Evolutionary conservation across 2,888 invertebrate genomes (phyloP), one percentile per base, ranked within the genome.

Genomic region (Polydrusus tereticollis): DNA sequence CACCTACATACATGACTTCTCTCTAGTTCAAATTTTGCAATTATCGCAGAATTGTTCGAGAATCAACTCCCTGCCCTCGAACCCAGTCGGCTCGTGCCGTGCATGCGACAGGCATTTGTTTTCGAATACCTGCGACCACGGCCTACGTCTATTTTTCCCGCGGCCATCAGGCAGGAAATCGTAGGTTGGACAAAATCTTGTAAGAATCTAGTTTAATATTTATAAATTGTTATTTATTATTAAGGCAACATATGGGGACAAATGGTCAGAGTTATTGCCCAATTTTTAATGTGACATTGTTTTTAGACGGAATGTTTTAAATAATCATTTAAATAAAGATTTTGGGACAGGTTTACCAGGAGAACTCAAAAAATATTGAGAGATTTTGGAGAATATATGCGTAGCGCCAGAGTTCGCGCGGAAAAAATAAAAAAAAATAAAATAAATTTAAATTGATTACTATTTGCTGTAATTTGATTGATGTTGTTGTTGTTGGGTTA

Each of bases 181-280:
- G 73, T 73, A 64, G 73, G 73, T 70, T 64, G 73, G 20, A 70
- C 69, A 69, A 69, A 71, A 71, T 71, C 71, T 71, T 71, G 71
- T 71, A 71, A 71, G 73, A 73, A 73, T 73, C 73, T 73, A 73
- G 69, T 73, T 73, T 70, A 73, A 73, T 73, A 72, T 68, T 68
- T 72, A 72, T 68, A 72, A 71, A 66, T 71, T 57, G 71, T 62
- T 66, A 66, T 71, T 71, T 71, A 71, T 66, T 66, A 62, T 41
- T 62, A 60, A 60, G 16, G 26, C 50, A 60, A 66, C 70, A 70
- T 70, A 70, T 70, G 70, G 70, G n/a, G 70, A 71, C 71, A 66
- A 71, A 71, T 55, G 66, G 71, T 66, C 71, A 43, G 36, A 62
- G 52, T 45, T 66, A 66, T 71, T 71, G 71, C 71, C 66, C 43